Evolutionary conservation across 2,113 vertebrate genomes (phyloP), one percentile per base, ranked within the genome.

Genomic region (Ginglymostoma cirratum): DNA sequence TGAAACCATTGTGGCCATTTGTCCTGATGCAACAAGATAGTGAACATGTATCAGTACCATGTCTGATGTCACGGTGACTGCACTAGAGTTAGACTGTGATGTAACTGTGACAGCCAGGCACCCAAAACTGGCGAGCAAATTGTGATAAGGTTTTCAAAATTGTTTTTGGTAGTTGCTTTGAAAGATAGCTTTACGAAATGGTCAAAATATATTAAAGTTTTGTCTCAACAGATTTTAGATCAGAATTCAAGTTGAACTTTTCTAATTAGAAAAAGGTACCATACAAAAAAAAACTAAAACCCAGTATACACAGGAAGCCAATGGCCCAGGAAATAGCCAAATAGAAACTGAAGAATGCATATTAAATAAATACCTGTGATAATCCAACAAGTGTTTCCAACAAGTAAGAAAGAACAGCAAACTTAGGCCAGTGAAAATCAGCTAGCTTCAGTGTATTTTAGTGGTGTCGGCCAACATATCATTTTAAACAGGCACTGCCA

Each of bases 41-140:
- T 94, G 92, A 69, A 94, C 92, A 45, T 42, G 65, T 42, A 27
- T 66, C 93, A 95, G 67, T 72, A 72, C 69, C 69, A 52, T 52
- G 94, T 72, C 42, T 95, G 94, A 95, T 70, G 94, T 95, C 94
- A 95, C 14, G 67, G 21, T 95, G 94, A 95, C 94, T 34, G 34
- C 67, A 72, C 94, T 72, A 38, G 94, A 72, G 67, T 42, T 45
- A 72, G 93, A 70, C 69, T 95, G 12, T 95, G 94, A 95, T 95
- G 94, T 76, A 95, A 95, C 15, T 95, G 69, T 70, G 66, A 95
- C 38, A 95, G 24, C 23, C 24, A 27, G 42, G 27, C 45, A 61
- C 87, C 52, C 14, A 27, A 90, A 90, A 61, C 87, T 8, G 27
- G 27, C 69, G 19, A 34, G 10, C 21, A 24, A 48, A 95, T 48